Conservation (phyloP, 2,113 vertebrate genomes). For the Scatophagus argus region DNA sequence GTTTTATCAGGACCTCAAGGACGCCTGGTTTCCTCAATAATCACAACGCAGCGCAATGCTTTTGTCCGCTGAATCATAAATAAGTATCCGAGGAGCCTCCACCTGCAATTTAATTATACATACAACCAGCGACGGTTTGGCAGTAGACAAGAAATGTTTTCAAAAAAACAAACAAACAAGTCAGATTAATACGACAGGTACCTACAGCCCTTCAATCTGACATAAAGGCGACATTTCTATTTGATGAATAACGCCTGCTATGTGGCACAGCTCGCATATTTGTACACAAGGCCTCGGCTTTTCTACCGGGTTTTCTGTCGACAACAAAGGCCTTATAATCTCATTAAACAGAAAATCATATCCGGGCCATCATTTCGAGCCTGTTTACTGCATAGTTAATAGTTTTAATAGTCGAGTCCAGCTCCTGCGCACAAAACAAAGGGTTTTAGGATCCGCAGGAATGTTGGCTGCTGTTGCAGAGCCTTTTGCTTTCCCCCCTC, state of each 20-base stretch:
- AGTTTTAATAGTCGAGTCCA: slow-evolving; percentile 70
- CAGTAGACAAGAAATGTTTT: slow-evolving; percentile 40
- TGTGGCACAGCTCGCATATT: slow-evolving; percentile 72
- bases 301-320: slow-evolving; percentile 52
- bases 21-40: slow-evolving; percentile 62
- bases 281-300: slow-evolving; percentile 76
- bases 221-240: slow-evolving; percentile 56
- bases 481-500: slow-evolving; percentile 41
- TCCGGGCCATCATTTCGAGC: slow-evolving; percentile 49
- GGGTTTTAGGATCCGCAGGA: slow-evolving; percentile 80
- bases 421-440: slow-evolving; percentile 81
- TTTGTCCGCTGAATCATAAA: slow-evolving; percentile 72
- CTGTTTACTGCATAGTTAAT: slow-evolving; percentile 78
- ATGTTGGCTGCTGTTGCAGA: slow-evolving; percentile 74
- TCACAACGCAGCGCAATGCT: slow-evolving; percentile 58
- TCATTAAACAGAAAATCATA: slow-evolving; percentile 55
- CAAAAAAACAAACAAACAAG: no score
- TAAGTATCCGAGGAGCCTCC: slow-evolving; percentile 52
- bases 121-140: slow-evolving; percentile 23
- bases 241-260: slow-evolving; percentile 69
- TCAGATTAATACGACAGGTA: slow-evolving; percentile 33
- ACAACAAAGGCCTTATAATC: slow-evolving; percentile 70
- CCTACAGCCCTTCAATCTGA: slow-evolving; percentile 45
- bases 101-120: slow-evolving; percentile 49
- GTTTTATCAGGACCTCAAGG: slow-evolving; percentile 64